Evolutionary conservation across 2,888 invertebrate genomes (phyloP).

Genomic region (Brachypterus glaber): DNA sequence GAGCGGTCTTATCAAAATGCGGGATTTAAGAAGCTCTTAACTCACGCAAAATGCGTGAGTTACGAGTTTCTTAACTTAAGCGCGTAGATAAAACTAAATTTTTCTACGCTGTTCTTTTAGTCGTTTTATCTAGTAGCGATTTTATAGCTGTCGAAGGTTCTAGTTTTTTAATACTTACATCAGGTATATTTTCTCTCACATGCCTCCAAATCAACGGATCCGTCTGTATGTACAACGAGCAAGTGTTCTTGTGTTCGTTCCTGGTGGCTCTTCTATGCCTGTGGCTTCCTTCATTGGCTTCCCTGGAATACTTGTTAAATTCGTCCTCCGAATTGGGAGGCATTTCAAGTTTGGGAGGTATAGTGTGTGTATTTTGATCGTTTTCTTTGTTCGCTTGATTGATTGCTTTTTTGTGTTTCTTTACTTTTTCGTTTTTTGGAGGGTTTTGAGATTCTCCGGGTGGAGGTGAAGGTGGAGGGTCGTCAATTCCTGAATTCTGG

Average conservation of each 20-base stretch:
- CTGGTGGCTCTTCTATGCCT: conserved; percentile 45
- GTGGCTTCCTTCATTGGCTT: conserved; percentile 51
- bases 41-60: too few relatives aligned
- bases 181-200: conserved; percentile 72
- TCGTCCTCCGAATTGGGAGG: conserved; percentile 40
- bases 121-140: conserved; percentile 1
- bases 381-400: conserved; percentile 9
- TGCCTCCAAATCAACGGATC: conserved; percentile 97
- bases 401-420: conserved; percentile 21
- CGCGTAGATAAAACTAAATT: too few relatives aligned
- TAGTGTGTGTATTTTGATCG: not conserved
- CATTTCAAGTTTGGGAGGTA: not conserved
- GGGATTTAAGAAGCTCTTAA: too few relatives aligned
- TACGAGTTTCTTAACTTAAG: too few relatives aligned
- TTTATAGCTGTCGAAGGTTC: too few relatives aligned
- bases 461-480: conserved; percentile 35
- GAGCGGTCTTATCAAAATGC: too few relatives aligned
- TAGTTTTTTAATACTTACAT: conserved; percentile 61
- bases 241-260: conserved; percentile 76
- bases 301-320: conserved; percentile 67
- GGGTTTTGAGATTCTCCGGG: conserved; percentile 17
- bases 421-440: conserved; percentile 17
- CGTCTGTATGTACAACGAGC: conserved; percentile 94
- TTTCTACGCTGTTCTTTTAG: too few relatives aligned
- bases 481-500: conserved; percentile 64